Evolutionary conservation across 2,113 vertebrate genomes (phyloP).

Genomic region (Oncorhynchus keta): DNA sequence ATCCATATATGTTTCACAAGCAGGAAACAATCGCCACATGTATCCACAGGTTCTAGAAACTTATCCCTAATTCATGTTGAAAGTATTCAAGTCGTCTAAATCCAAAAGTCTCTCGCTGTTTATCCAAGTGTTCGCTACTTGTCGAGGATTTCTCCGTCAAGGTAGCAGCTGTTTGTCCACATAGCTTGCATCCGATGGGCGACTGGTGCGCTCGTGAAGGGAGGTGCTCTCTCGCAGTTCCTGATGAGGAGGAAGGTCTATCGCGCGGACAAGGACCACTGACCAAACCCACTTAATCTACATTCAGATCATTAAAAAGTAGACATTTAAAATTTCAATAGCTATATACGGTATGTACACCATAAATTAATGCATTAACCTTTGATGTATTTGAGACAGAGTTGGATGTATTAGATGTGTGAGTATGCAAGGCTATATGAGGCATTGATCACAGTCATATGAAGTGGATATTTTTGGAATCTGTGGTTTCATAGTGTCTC

Average conservation of each 20-base stretch:
- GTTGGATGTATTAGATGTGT: neutral
- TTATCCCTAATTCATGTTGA: constrained; percentile 45
- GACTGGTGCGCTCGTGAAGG: constrained; percentile 47
- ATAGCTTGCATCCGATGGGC: constrained; percentile 47
- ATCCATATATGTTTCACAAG: constrained; percentile 57
- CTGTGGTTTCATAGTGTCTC: neutral
- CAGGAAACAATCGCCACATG: constrained; percentile 15
- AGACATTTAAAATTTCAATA: neutral
- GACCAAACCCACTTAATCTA: constrained; percentile 11
- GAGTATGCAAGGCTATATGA: neutral
- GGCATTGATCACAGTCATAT: neutral
- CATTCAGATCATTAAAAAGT: neutral
- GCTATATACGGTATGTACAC: too few species aligned
- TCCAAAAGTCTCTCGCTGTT: constrained; percentile 10
- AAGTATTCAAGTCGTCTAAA: constrained; percentile 16
- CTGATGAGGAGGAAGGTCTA: constrained; percentile 70
- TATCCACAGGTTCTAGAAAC: constrained; percentile 49
- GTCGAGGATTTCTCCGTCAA: constrained; percentile 13
- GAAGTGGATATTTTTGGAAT: neutral
- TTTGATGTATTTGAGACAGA: neutral
- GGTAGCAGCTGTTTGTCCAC: constrained; percentile 33
- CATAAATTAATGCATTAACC: too few species aligned
- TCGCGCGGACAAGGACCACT: constrained; percentile 54
- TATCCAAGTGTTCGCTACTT: neutral
- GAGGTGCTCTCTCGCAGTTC: constrained; percentile 73